A percentile compares a stretch with the other conserved stretches of the same genome.
Conservation (phyloP, 2,888 invertebrate species). For the Tupiocoris notatus region DNA sequence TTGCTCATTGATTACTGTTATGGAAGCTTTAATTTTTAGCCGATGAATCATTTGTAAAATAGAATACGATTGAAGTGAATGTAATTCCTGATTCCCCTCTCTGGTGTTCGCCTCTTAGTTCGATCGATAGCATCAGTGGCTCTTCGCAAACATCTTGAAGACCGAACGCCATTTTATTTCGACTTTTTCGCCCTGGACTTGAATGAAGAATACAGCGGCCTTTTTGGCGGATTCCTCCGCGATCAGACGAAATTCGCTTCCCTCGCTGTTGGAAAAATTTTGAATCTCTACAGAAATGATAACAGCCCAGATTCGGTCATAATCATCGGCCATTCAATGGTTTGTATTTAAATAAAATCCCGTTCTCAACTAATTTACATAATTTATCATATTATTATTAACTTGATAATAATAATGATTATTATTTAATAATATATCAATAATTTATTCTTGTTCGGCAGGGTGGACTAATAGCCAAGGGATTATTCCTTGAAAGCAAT, state of each 20-base stretch:
- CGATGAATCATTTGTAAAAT: no score
- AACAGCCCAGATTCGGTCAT: constrained; percentile 62
- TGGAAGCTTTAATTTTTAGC: no score
- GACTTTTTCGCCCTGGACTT: constrained; percentile 90
- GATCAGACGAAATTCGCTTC: constrained; percentile 74
- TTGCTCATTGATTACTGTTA: no score
- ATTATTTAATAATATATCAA: not conserved
- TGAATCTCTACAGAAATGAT: constrained; percentile 67
- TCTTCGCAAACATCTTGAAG: constrained; percentile 74
- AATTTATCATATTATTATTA: not conserved
- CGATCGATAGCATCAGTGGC: constrained; percentile 92
- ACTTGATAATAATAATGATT: not conserved
- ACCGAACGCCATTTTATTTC: constrained; percentile 70
- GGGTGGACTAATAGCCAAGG: constrained; percentile 83
- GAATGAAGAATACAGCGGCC: constrained; percentile 83
- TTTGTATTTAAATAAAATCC: constrained; percentile 54
- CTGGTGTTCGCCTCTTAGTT: no score
- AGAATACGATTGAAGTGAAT: no score
- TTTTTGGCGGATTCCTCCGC: constrained; percentile 79
- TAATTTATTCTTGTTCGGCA: constrained; percentile 51
- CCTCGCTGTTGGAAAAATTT: constrained; percentile 68
- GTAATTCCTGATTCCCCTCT: no score
- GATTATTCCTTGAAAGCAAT: constrained; percentile 63
- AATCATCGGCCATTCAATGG: constrained; percentile 94
- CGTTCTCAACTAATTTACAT: not conserved